A percentile compares a stretch with the other conserved stretches of the same genome.
These are phyloP conservation scores for Neria commutata DNA, from an alignment of 2,888 invertebrate species.

Conservation along the genomic window DNA sequence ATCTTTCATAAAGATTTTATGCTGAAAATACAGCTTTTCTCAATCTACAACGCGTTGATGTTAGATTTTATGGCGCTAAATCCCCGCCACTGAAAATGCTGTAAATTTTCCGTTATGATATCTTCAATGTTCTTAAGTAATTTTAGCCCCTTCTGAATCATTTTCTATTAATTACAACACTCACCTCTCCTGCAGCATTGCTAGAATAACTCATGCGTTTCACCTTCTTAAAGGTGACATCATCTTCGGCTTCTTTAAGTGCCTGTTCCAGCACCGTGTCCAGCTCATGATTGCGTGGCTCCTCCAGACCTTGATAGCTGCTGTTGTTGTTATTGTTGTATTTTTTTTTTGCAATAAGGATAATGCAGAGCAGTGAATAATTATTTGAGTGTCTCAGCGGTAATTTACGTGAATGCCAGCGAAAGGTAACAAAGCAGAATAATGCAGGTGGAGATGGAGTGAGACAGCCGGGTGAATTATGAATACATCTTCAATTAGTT, in stretches of 20 bases:
- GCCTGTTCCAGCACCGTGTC: constrained; percentile 71
- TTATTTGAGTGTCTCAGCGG: neutral
- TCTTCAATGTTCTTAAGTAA: neutral
- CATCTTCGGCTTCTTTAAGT: constrained; percentile 70
- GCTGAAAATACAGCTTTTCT: no score
- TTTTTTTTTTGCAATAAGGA: neutral
- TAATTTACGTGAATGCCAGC: neutral
- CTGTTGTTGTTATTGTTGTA: constrained; percentile 15
- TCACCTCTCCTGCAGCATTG: constrained; percentile 72
- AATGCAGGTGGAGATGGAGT: no score
- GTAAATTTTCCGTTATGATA: no score
- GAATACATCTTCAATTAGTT: no score
- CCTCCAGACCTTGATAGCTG: constrained; percentile 51
- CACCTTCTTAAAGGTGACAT: constrained; percentile 74
- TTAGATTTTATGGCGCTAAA: no score
- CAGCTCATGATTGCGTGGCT: constrained; percentile 62
- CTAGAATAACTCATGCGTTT: constrained; percentile 76
- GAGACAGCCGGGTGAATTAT: no score
- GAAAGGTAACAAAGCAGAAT: no score
- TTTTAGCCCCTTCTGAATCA: no score
- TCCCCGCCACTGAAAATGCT: no score
- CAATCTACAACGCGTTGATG: no score
- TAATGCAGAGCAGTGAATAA: neutral
- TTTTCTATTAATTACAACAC: no score
- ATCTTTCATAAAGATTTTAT: no score